Percentiles rank a stretch among this genome's conserved stretches.
phyloP scores from a whole-genome alignment of 2,888 invertebrate species.

The Ethmia dodecea region DNA sequence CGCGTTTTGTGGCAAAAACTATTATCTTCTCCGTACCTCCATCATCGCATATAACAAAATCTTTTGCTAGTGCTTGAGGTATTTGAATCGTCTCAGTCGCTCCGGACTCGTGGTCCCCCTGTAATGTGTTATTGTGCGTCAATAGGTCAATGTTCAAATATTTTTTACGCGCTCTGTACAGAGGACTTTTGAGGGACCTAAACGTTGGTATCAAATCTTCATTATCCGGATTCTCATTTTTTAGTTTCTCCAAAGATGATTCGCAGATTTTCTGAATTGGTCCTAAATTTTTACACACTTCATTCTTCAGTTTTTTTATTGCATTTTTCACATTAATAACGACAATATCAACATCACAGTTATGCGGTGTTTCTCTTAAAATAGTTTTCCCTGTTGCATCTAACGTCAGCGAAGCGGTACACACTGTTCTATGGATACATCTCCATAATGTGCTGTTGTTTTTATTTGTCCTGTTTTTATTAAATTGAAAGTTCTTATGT shows the following conservation, averaged over 20 bases:
- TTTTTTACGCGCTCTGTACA: slow-evolving; percentile 11
- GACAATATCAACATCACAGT: background rate
- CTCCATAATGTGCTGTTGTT: slow-evolving; percentile 3
- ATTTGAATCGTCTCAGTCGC: slow-evolving; percentile 2
- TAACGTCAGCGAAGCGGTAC: slow-evolving; percentile 4
- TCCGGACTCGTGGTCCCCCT: too few relatives aligned
- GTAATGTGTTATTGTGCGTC: background rate
- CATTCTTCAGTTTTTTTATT: background rate
- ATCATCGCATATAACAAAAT: slow-evolving; percentile 13
- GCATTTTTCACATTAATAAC: background rate
- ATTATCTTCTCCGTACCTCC: slow-evolving; percentile 9
- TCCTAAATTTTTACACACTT: slow-evolving; percentile 6
- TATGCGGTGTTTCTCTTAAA: slow-evolving; percentile 5
- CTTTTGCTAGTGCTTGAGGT: slow-evolving; percentile 11
- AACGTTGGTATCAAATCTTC: slow-evolving; percentile 1
- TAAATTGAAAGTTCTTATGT: background rate
- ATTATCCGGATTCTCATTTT: slow-evolving; percentile 1
- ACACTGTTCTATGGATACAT: slow-evolving; percentile 4
- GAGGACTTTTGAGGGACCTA: slow-evolving; percentile 7
- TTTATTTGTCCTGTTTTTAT: slow-evolving; percentile 3
- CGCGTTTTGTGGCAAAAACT: slow-evolving; percentile 13
- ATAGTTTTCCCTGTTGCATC: slow-evolving; percentile 2
- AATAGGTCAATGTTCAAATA: slow-evolving; percentile 8
- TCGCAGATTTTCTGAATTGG: slow-evolving; percentile 6
- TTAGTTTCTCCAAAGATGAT: slow-evolving; percentile 2